These are phyloP conservation scores for Himantopus leucocephalus DNA, from an alignment of 2,113 vertebrate species.

Conservation along the genomic window DNA sequence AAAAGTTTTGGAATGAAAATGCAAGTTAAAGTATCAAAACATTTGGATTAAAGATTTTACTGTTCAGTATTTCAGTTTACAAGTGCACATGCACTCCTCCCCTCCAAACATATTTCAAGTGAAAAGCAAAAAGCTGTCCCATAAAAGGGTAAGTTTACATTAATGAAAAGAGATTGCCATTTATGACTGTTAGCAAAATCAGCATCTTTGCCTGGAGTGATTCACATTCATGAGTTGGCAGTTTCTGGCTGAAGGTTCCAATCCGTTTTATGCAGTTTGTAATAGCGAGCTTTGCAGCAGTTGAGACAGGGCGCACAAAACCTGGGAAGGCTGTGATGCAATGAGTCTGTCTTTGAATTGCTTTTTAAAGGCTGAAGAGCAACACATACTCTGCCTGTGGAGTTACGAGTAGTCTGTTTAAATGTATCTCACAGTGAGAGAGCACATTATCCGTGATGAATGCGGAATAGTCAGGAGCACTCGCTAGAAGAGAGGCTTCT, in stretches of 20 bases:
- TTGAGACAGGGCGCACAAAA: not conserved
- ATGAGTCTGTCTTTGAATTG: not conserved
- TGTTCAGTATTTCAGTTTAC: not conserved
- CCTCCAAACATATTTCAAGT: not conserved
- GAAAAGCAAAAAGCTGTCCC: not conserved
- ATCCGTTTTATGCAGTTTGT: accelerated
- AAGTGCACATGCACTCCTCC: not conserved
- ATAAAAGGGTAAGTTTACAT: not conserved
- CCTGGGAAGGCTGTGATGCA: too few species aligned
- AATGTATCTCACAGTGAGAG: not conserved
- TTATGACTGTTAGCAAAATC: not conserved
- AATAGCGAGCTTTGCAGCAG: not conserved
- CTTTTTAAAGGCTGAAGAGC: not conserved
- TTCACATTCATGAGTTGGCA: not conserved
- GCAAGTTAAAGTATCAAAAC: not conserved
- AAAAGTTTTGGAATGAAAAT: not conserved
- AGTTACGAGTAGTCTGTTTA: not conserved
- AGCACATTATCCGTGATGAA: not conserved
- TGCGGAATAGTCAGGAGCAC: not conserved
- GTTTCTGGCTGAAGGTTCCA: not conserved
- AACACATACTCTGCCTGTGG: not conserved
- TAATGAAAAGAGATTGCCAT: not conserved
- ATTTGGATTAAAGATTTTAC: not conserved
- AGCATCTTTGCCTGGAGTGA: not conserved
- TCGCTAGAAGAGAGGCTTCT: not conserved